Evolutionary conservation across 2,888 invertebrate species (phyloP), one percentile per base, ranked within the genome.

Genomic region (Oscheius sp.): DNA sequence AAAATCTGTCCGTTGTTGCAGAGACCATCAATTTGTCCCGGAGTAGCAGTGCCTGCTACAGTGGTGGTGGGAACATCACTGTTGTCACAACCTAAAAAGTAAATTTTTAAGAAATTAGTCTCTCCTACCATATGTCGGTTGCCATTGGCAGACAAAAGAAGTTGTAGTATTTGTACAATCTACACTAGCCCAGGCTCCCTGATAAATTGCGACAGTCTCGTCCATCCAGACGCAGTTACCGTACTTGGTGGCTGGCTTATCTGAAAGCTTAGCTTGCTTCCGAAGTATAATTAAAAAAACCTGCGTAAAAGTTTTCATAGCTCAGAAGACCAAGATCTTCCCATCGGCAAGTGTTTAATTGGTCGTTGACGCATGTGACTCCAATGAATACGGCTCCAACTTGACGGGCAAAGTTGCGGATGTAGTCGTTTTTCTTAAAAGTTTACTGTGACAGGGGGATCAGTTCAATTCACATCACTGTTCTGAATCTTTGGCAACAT

Each of bases 161-260:
- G 48, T 63, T 47, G 63, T 47, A 48, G 48, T 63, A 48, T 63
- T 63, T 47, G 63, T 48, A 32, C 63, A 63, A 32, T 63, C 63
- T 3, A 63, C 63, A 29, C 63, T 63, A 29, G 63, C 63, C 63
- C 63, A 63, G 10, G 47, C 63, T 10, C 63, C 63, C 7, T n/a
- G 32, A 63, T 63, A 63, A 48, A 48, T 47, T 29, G 48, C 63
- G 42, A 42, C 42, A 21, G 10, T 29, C 29, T 63, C 63, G 47
- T 63, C 63, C 63, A 63, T 63, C 63, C 63, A 63, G 21, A 63
- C 63, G 29, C 63, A 63, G 32, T 63, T 63, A 29, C 63, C 63
- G n/a, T 29, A 63, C 47, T 63, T 63, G n/a, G 63, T 48, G 2
- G 48, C 47, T 1, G 63, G 63, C 29, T 21, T n/a, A 63, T 63